Base-by-base conservation (phyloP, 2,888 invertebrate genomes). In the Cenopis cana region DNA sequence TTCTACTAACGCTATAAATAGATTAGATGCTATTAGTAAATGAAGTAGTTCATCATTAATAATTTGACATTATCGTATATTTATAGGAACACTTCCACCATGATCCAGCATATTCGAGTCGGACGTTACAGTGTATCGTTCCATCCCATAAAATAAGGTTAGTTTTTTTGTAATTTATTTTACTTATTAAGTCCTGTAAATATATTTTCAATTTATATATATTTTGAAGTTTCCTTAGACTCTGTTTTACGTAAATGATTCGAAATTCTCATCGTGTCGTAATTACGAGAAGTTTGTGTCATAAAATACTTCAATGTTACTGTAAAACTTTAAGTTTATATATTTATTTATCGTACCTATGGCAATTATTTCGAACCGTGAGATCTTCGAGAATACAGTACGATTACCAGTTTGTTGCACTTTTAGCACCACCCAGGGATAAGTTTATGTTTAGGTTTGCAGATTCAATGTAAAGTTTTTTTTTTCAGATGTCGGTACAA, bases 401-500 rank as follows among this genome's bases (percentile, higher is more conserved):
- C n/a, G n/a, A n/a, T n/a, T n/a, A n/a, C n/a, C n/a, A n/a, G n/a
- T n/a, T n/a, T n/a, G n/a, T n/a, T n/a, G n/a, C n/a, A n/a, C n/a
- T n/a, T n/a, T n/a, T n/a, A n/a, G n/a, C n/a, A n/a, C n/a, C n/a
- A n/a, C n/a, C n/a, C n/a, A n/a, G n/a, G n/a, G n/a, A n/a, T n/a
- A n/a, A n/a, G n/a, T n/a, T n/a, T n/a, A n/a, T n/a, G n/a, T n/a
- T n/a, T n/a, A n/a, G n/a, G n/a, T n/a, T n/a, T 3, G 41, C 12
- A 14, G 0, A 41, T 41, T 12, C 0, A 0, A 41, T 4, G 0
- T 38, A 4, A 11, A 3, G 18, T 20, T n/a, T 66, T 64, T n/a
- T n/a, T 66, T 74, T 70, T 54, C 71, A 76, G 76, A 77, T 71
- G 73, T 55, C 72, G 50, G 65, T 55, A 29, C 74, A 76, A 68